Conservation (phyloP, 2,113 vertebrate species). For the Vidua macroura region DNA sequence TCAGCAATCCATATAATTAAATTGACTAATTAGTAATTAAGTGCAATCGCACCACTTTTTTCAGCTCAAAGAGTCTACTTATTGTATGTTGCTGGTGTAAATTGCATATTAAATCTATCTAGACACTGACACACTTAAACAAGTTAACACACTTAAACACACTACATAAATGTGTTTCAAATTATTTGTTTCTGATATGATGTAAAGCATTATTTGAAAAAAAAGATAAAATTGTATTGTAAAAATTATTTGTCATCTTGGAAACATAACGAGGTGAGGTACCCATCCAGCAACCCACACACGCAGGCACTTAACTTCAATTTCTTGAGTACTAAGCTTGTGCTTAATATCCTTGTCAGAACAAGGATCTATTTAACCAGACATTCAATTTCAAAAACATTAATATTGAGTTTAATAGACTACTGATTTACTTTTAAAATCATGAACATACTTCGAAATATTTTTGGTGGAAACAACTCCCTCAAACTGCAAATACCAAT, state of each 20-base stretch:
- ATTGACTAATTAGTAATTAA: conserved; percentile 67
- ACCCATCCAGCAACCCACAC: background rate
- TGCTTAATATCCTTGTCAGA: background rate
- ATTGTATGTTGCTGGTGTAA: conserved; percentile 68
- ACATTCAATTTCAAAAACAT: background rate
- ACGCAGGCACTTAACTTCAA: background rate
- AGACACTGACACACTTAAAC: conserved; percentile 54
- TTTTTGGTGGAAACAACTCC: conserved; percentile 16
- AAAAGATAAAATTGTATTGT: background rate
- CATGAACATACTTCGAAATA: background rate
- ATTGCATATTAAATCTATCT: conserved; percentile 66
- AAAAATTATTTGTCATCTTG: background rate
- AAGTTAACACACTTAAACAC: conserved; percentile 37
- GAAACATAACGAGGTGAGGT: background rate
- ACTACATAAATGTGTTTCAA: conserved; percentile 45
- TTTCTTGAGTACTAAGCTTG: background rate
- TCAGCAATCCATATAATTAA: conserved; percentile 71
- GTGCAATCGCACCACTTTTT: conserved; percentile 68
- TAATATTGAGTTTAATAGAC: background rate
- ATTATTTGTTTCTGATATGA: conserved; percentile 29
- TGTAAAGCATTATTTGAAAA: background rate
- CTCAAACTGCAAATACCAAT: conserved; percentile 20
- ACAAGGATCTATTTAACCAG: background rate
- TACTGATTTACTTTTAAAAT: conserved; percentile 1
- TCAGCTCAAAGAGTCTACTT: conserved; percentile 66